Percentiles rank a stretch among this genome's conserved stretches.
Conservation (phyloP, 2,113 vertebrate species). For the Oceanodroma tethys region DNA sequence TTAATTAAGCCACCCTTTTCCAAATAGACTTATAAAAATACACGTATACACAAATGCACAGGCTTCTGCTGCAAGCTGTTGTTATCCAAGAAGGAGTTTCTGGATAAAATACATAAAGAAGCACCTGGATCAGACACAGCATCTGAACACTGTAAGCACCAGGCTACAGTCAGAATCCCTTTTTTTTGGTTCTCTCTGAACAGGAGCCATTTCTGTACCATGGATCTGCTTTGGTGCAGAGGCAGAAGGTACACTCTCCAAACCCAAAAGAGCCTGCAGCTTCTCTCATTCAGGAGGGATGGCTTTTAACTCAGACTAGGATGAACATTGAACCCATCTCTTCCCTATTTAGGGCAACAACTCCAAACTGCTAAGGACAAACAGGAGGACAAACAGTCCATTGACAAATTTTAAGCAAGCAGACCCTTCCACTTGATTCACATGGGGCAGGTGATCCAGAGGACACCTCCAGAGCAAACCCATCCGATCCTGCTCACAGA, state of each 20-base stretch:
- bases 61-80: not conserved
- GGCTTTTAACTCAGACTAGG: not conserved
- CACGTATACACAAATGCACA: not conserved
- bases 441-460: not conserved
- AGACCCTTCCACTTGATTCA: not conserved
- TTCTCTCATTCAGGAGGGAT: not conserved
- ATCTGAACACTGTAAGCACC: not conserved
- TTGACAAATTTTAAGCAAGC: not conserved
- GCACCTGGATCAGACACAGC: not conserved
- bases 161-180: not conserved
- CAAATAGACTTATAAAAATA: not conserved
- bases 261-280: not conserved
- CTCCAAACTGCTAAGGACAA: not conserved
- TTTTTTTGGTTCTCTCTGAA: not conserved
- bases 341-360: not conserved
- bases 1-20: not conserved
- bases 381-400: not conserved
- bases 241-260: not conserved
- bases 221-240: not conserved
- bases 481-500: not conserved
- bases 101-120: not conserved
- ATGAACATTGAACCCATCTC: not conserved
- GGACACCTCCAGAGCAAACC: not conserved
- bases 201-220: not conserved
- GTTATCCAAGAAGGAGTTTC: not conserved